Evolutionary conservation across 1,140 invertebrate species (phyloP), one percentile per base, ranked within the genome.

Genomic region (Caenorhabditis brenneri): DNA sequence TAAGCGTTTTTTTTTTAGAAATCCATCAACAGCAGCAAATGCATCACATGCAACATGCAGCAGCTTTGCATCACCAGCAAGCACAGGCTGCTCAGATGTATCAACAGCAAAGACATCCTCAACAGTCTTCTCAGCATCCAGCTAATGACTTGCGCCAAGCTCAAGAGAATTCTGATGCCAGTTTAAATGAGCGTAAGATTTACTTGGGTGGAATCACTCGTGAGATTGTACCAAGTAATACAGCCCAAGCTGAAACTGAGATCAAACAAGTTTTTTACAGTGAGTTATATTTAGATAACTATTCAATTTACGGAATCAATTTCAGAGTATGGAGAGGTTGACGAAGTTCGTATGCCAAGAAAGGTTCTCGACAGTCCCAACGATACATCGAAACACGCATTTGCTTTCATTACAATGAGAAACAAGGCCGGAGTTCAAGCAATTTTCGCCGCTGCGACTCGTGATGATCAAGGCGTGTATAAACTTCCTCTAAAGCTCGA

Each of bases 331-430:
- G 84, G 80, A 16, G 80, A 82, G 36, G 80, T 85, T 29, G 80
- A 85, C 16, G 60, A 55, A 10, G 84, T 85, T 16, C 51, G 53
- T 9, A 80, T 85, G 42, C 84, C 84, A 4, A 55, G 74, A 19
- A 85, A 85, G 46, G 53, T 49, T 29, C 65, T 82, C 39, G 84
- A 80, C 42, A 58, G 29, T 22, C 33, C 80, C 1, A 60, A 39
- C 12, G 65, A 85, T n/a, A 78, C 46, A 33, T 31, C 31, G 9
- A 55, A 46, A 36, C 46, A 55, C 22, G 84, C 80, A 7, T 85
- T 82, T 36, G 84, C 84, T 15, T 85, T 85, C 46, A 60, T 85
- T 24, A 58, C 74, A 1, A 85, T 85, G 84, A 74, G 82, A 33
- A 85, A 33, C 31, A 49, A 36, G 5, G 48, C 46, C 9, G 80